Evolutionary conservation across 2,888 invertebrate species (phyloP), one percentile per base, ranked within the genome.

Genomic region (Dasypolia templi): DNA sequence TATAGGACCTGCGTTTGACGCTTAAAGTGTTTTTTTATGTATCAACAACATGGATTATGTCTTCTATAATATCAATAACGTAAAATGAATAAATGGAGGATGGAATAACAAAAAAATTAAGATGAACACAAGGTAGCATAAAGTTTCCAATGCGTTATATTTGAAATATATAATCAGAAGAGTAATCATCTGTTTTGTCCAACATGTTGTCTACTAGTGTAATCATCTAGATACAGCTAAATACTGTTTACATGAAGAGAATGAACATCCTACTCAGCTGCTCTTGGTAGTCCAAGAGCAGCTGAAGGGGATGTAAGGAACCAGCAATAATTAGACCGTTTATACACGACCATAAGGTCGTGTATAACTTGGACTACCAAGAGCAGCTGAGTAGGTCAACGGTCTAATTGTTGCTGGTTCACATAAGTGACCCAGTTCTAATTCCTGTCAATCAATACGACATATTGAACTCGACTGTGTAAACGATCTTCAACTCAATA

Each of bases 401-500:
- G n/a, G n/a, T n/a, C n/a, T n/a, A n/a, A n/a, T n/a, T n/a, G n/a
- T n/a, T n/a, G n/a, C n/a, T n/a, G n/a, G n/a, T n/a, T n/a, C n/a
- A n/a, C n/a, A n/a, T n/a, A n/a, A n/a, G 29, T 26, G 26, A 39
- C 46, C 39, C 5, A 19, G 5, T 46, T 51, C 58, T 56, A 80
- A 78, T 64, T 64, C 29, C 72, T 44, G 65, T 62, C 80, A 74
- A 74, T 80, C 65, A 74, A 56, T 29, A 51, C 44, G 44, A 66
- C 62, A 62, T 65, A 51, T 29, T 32, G 44, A 19, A 80, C 51
- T 80, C 44, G 81, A 81, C 51, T 62, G 42, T 59, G 59, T 77
- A 80, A 79, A 66, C 46, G 77, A 78, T 74, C 81, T 66, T 67
- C 81, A 67, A 49, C 51, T 61, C 51, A 29, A 49, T 56, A 76